Evolutionary conservation across 2,113 vertebrate genomes (phyloP), one percentile per base, ranked within the genome.

Genomic region (Oreochromis niloticus): DNA sequence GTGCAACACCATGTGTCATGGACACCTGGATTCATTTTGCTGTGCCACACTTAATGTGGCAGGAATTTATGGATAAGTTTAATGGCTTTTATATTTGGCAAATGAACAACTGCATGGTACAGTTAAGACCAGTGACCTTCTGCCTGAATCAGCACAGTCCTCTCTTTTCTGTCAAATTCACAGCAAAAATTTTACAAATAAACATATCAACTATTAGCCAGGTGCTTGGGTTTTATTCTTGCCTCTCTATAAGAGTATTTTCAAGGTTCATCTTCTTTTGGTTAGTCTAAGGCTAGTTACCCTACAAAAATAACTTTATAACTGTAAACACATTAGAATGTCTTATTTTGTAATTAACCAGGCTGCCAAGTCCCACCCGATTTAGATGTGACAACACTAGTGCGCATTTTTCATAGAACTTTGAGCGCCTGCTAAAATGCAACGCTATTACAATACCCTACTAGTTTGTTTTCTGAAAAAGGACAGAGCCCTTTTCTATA

Each of bases 361-460:
- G 36, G 66, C 36, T 71, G n/a, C 36, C 4, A 71, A 24, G 24
- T 75, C 24, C 41, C 68, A 75, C 41, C 22, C 48, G 41, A 7
- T 75, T 27, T 75, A 48, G 43, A 75, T 30, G 9, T 75, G 41
- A 75, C 68, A 75, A 75, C 41, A 75, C 41, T 27, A 17, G 4
- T 7, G 22, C 24, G 17, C 1, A 75, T 48, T 75, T 46, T 48
- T 46, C 14, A 46, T 46, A 30, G 22, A 6, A 27, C 14, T 73
- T 27, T 73, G 22, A 16, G 68, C 2, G 3, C 41, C 41, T 30
- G 24, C 41, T 48, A 32, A 50, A 50, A 50, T 30, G 43, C 27
- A 75, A 46, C 3, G 2, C 7, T 27, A 27, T 43, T 43, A 3
- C 63, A 68, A 68, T 39, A 12, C 6, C 0, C 1, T 68, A 39